Evolutionary conservation across 2,888 invertebrate genomes (phyloP).

Genomic region (Scaptomyza parva): DNA sequence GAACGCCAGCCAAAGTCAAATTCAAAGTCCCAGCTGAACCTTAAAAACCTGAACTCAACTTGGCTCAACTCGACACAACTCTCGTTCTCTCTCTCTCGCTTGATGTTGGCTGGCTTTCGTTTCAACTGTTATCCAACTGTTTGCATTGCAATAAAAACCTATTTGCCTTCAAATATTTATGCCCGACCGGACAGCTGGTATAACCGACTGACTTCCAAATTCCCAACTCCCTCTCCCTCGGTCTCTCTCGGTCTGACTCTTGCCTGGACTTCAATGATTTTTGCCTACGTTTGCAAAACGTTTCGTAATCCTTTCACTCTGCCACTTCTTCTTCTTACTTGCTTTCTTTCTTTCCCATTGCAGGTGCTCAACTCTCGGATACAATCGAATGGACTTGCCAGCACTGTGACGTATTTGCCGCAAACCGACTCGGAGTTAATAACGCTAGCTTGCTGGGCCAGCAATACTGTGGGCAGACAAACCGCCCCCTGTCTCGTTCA

Average conservation of each 20-base stretch:
- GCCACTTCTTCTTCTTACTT: no score
- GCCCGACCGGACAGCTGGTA: conserved; percentile 17
- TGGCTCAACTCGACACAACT: conserved; percentile 11
- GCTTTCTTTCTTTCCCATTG: no score
- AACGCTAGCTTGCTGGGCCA: conserved; percentile 94
- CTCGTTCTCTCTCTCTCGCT: no score
- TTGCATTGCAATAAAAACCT: conserved; percentile 73
- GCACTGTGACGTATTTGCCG: conserved; percentile 87
- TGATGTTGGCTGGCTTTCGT: no score
- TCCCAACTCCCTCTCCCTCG: no score
- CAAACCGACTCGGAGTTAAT: conserved; percentile 89
- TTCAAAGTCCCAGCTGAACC: conserved; percentile 33
- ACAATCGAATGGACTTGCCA: conserved; percentile 86
- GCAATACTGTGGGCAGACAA: conserved; percentile 93
- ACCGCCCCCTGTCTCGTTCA: conserved; percentile 92
- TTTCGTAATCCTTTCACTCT: conserved; percentile 29
- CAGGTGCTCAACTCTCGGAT: conserved; percentile 86
- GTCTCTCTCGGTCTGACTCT: conserved; percentile 3
- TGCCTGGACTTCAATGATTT: conserved; percentile 39
- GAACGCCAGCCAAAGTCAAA: conserved; percentile 39
- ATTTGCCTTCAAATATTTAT: conserved; percentile 78
- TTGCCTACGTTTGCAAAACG: conserved; percentile 54
- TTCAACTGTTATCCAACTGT: conserved; percentile 55
- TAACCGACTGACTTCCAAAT: not conserved
- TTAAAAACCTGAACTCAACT: conserved; percentile 16